phyloP scores from a whole-genome alignment of 1,140 invertebrate species.

The Chrysopa pallens region DNA sequence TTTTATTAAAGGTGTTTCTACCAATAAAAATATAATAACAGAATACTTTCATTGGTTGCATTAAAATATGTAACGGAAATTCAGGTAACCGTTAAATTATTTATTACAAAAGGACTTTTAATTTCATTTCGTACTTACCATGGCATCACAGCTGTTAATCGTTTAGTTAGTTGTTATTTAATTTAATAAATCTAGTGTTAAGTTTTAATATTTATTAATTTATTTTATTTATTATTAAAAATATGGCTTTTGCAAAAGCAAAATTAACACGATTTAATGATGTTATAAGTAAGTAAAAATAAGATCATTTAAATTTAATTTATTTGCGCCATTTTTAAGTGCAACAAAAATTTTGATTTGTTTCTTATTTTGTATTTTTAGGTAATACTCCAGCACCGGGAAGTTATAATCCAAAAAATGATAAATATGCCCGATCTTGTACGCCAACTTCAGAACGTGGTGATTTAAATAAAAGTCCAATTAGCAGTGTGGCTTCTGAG shows the following conservation, averaged over 20 bases:
- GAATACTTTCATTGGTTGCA: background rate
- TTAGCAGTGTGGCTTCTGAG: background rate
- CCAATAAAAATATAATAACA: background rate
- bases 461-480: slow-evolving; percentile 8
- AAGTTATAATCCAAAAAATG: background rate
- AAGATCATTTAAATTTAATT: background rate
- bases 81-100: background rate
- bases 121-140: background rate
- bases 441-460: slow-evolving; percentile 1
- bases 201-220: background rate
- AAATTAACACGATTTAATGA: slow-evolving; percentile 21
- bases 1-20: background rate
- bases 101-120: background rate
- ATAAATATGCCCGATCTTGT: background rate
- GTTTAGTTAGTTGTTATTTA: background rate
- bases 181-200: background rate
- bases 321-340: background rate
- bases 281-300: slow-evolving; percentile 13
- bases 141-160: background rate
- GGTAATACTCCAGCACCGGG: background rate
- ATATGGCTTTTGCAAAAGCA: slow-evolving; percentile 20
- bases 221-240: slow-evolving; percentile 1
- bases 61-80: background rate
- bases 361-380: background rate
- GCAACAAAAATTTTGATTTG: background rate